phyloP scores from a whole-genome alignment of 2,888 invertebrate species.

The Capitulum mitella region DNA sequence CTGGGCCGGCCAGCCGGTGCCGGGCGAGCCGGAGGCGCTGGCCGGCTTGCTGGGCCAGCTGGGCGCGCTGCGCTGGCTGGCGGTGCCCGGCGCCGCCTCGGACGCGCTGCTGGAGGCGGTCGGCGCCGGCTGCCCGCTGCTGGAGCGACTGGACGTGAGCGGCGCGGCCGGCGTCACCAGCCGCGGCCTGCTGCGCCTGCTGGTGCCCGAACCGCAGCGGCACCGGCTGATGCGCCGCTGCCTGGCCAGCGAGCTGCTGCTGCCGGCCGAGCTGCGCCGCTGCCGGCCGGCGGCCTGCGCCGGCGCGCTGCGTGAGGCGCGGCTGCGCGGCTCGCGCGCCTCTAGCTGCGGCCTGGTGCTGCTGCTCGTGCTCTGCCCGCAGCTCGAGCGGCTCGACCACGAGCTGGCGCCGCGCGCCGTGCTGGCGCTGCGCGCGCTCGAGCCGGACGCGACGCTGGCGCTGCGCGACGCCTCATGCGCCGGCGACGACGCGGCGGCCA shows the following conservation, averaged over 20 bases:
- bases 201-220: not conserved
- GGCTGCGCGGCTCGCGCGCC: not conserved
- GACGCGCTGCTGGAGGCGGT: constrained; percentile 17
- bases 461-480: not conserved
- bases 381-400: not conserved
- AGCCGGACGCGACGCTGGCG: not conserved
- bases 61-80: not conserved
- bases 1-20: not conserved
- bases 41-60: not conserved
- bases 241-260: not conserved
- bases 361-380: constrained; percentile 1
- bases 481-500: not conserved
- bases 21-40: constrained; percentile 10
- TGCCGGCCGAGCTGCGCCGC: constrained; percentile 15
- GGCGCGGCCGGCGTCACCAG: not conserved
- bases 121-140: not conserved
- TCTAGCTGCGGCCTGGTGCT: not conserved
- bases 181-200: constrained; percentile 18
- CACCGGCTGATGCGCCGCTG: constrained; percentile 6
- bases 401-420: not conserved
- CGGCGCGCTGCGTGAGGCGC: not conserved
- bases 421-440: not conserved
- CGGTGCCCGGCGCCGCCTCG: not conserved
- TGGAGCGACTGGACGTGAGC: not conserved
- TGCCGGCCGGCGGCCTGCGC: not conserved